phyloP scores from a whole-genome alignment of 2,888 invertebrate genomes.

The Aphidius colemani region DNA sequence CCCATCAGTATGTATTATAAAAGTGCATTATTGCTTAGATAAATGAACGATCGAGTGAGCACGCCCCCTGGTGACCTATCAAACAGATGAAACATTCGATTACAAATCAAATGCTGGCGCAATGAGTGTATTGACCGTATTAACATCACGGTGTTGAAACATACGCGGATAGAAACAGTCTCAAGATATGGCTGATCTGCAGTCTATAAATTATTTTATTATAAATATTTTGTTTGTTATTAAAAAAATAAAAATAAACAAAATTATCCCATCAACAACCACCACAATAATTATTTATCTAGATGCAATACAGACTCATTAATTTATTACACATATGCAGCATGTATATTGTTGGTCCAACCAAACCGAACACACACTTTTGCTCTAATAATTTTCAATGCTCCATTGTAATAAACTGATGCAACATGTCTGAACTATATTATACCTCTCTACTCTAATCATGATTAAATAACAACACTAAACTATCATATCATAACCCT shows the following conservation, averaged over 20 bases:
- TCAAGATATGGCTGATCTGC: neutral
- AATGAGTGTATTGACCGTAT: slow-evolving; percentile 30
- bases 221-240: neutral
- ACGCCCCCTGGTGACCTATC: slow-evolving; percentile 27
- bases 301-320: neutral
- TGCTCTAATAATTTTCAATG: slow-evolving; percentile 43
- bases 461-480: neutral
- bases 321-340: neutral
- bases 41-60: slow-evolving; percentile 14
- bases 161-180: slow-evolving; percentile 26
- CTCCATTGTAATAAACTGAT: slow-evolving; percentile 34
- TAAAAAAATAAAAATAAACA: neutral
- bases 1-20: neutral
- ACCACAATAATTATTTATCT: neutral
- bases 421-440: slow-evolving; percentile 6
- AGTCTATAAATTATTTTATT: too few species aligned
- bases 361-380: slow-evolving; percentile 31
- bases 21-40: neutral
- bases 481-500: slow-evolving; percentile 11
- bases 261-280: neutral
- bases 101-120: slow-evolving; percentile 25
- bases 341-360: slow-evolving; percentile 10
- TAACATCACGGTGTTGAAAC: slow-evolving; percentile 34
- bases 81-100: slow-evolving; percentile 28
- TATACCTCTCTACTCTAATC: slow-evolving; percentile 12